Conservation (phyloP, 2,797 vertebrate species). For the Hippocampus kuda region DNA sequence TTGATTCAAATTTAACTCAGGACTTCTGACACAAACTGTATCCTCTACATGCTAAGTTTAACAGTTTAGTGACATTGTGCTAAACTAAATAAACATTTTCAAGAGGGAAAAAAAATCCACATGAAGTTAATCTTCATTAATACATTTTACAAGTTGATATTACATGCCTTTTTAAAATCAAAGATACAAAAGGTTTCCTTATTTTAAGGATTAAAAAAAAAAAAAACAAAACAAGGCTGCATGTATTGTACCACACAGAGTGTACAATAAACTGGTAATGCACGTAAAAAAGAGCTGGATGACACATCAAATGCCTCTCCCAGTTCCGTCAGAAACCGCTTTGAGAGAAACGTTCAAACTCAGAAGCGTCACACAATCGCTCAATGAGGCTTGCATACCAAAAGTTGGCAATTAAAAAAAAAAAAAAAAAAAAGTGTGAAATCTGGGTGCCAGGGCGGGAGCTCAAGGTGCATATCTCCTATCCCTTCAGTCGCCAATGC, state of each 20-base stretch:
- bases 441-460: conserved; percentile 23
- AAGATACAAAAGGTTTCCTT: conserved; percentile 97
- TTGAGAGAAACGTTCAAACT: conserved; percentile 59
- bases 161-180: conserved; percentile 96
- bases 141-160: conserved; percentile 97
- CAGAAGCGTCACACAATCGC: conserved; percentile 3
- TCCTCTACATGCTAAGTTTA: conserved; percentile 88
- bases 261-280: conserved; percentile 98
- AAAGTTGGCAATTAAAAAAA: not conserved
- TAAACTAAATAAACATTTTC: conserved; percentile 85
- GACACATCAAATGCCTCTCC: conserved; percentile 73
- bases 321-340: conserved; percentile 59
- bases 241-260: conserved; percentile 92
- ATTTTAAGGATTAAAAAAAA: conserved; percentile 88
- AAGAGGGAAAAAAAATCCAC: conserved; percentile 75
- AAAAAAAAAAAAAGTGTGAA: conserved; percentile 6
- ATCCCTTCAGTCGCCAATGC: conserved; percentile 7
- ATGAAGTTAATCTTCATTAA: conserved; percentile 99
- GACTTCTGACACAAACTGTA: conserved; percentile 81
- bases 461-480: not conserved
- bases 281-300: conserved; percentile 91
- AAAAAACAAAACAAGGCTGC: conserved; percentile 89
- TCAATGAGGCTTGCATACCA: conserved; percentile 41
- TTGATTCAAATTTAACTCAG: conserved; percentile 82
- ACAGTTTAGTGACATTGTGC: conserved; percentile 90